Base-by-base conservation (phyloP, 2,113 vertebrate species). In the Porphyrio hochstetteri region DNA sequence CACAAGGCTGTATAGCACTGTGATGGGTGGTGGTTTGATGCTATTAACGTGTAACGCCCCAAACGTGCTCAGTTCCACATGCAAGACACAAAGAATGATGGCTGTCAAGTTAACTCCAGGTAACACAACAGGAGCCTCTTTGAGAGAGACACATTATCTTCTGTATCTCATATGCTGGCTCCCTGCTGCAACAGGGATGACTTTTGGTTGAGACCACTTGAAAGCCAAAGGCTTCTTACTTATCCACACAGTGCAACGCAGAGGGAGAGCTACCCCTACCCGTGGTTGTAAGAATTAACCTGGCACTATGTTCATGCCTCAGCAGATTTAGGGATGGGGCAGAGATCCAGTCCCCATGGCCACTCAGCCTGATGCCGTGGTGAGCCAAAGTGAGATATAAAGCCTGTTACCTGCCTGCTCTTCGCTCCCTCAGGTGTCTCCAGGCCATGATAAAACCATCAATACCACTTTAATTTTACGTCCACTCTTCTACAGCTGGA, bases 11-110 rank as follows among this genome's bases (percentile, higher is more conserved):
- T 23, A 19, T 3, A 53, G 50, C 8, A 17, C n/a, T 40, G 56
- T 33, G 40, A 16, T 15, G 55, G 36, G 35, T 5, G 5, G 17
- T n/a, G 28, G 19, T 44, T 35, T 23, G 75, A 42, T 19, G 52
- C 42, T 71, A 3, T 24, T 33, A 28, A 38, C 3, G 3, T 11
- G 0, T 5, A 71, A 57, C 4, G 11, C 17, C 17, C 25, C 16
- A 63, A 52, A 85, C 0, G 10, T 31, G 48, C 56, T 76, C 52
- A 12, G 16, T 59, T 69, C 42, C 67, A 82, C 61, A 70, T 5
- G 17, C 29, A 70, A 69, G n/a, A 71, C 17, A 15, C 44, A 4
- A n/a, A 78, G 31, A 81, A 68, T 17, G 11, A 38, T 25, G 65
- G 55, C 42, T 77, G 28, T 29, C 8, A 38, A 71, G 21, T 28